Base-by-base conservation (phyloP, 2,113 vertebrate genomes). In the Taurulus bubalis region DNA sequence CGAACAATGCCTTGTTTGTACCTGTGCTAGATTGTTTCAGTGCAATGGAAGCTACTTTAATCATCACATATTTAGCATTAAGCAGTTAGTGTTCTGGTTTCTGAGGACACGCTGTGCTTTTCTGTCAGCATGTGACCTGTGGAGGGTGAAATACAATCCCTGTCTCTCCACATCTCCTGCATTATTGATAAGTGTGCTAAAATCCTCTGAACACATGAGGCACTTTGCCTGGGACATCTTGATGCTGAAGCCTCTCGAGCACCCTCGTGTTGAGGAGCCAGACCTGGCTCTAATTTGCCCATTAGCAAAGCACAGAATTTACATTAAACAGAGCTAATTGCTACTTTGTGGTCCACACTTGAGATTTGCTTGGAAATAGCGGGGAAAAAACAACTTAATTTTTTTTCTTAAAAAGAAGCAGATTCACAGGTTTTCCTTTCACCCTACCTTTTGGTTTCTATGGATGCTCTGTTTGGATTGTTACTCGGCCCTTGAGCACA, bases 121-220 rank as follows among this genome's bases (percentile, higher is more conserved):
- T 90, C 86, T 90, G 80, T 88, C 87, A 84, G 85, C 84, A 65
- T 89, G 91, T 90, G 92, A 93, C 89, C 81, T 73, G 45, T 60
- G 70, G 83, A 91, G 80, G 85, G 56, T 72, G 90, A 93, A 84
- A 90, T 85, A 85, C 89, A 90, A 91, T 91, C 89, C 80, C 72
- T 45, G 76, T 81, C 84, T 88, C 77, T 90, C 85, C 90, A 65
- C 78, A 85, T 87, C 87, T 72, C 78, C 86, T 94, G 91, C 88
- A 94, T 93, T 94, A 95, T 95, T 94, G 82, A 94, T 93, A 85
- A 88, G 89, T 67, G n/a, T 14, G 68, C 85, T 83, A 82, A 90
- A 91, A 91, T 92, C 79, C 87, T 85, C 79, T 80, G 81, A 84
- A 75, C 49, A 28, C 71, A 80, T 20, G 40, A 88, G 77, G 67